These are phyloP conservation scores for Syngnathus scovelli DNA, from an alignment of 2,113 vertebrate species.

Conservation along the genomic window DNA sequence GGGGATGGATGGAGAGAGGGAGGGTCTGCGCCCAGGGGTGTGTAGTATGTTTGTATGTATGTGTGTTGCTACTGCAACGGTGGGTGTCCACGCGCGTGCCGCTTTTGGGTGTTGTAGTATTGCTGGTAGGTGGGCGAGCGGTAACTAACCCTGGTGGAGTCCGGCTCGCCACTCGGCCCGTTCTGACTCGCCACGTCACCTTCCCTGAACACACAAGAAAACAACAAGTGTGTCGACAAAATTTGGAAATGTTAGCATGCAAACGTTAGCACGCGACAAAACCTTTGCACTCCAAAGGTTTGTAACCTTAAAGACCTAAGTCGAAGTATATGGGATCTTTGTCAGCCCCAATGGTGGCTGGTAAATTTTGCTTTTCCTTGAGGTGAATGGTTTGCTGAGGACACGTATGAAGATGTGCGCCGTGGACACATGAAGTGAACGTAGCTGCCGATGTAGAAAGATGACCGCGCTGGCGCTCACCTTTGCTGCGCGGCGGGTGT, in stretches of 20 bases:
- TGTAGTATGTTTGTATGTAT: background rate
- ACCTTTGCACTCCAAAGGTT: no score
- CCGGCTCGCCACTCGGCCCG: constrained; percentile 88
- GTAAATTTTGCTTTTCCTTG: no score
- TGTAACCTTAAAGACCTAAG: no score
- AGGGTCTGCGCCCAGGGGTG: no score
- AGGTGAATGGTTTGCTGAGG: no score
- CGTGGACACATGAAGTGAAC: no score
- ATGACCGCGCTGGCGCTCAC: constrained; percentile 20
- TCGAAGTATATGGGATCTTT: no score
- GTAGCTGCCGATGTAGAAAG: no score
- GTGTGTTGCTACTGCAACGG: background rate
- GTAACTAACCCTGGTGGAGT: constrained; percentile 98
- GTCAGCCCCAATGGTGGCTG: no score
- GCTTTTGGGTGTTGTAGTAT: constrained; percentile 79
- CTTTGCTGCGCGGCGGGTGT: constrained; percentile 38
- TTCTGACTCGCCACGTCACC: constrained; percentile 86
- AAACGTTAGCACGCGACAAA: no score
- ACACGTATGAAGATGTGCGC: no score
- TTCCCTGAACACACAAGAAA: constrained; percentile 52
- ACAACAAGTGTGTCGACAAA: constrained; percentile 2
- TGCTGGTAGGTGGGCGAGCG: constrained; percentile 95
- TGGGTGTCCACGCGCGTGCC: constrained; percentile 83
- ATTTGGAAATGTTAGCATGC: background rate
- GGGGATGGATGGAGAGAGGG: no score